Percentiles rank a stretch among this genome's conserved stretches.
Conservation (phyloP, 2,888 invertebrate species). For the Hylaea fasciaria region DNA sequence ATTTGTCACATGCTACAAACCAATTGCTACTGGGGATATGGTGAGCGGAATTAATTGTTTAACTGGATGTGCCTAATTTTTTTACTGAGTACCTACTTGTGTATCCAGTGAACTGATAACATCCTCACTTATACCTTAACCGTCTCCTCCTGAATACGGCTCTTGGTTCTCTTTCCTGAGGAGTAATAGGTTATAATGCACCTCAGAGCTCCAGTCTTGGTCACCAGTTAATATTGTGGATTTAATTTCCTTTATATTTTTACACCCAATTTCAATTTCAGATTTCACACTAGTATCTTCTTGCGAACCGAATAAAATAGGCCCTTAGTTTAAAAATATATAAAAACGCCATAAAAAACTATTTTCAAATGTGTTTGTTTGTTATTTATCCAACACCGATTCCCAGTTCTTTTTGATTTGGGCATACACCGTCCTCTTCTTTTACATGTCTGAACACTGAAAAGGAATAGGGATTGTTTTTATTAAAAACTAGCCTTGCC, state of each 20-base stretch:
- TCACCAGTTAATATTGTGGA: too few relatives aligned
- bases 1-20: background rate
- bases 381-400: conserved; percentile 52
- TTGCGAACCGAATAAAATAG: background rate
- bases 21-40: background rate
- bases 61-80: too few relatives aligned
- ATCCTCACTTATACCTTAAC: too few relatives aligned
- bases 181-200: too few relatives aligned
- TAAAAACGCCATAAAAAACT: background rate
- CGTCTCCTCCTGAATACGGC: too few relatives aligned
- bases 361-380: background rate
- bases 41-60: background rate
- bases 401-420: conserved; percentile 64
- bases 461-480: conserved; percentile 30
- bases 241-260: too few relatives aligned
- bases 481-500: too few relatives aligned
- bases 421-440: conserved; percentile 73
- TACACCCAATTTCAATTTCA: background rate
- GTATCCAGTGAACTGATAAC: too few relatives aligned
- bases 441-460: conserved; percentile 78
- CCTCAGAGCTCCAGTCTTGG: too few relatives aligned
- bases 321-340: background rate
- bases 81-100: too few relatives aligned
- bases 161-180: too few relatives aligned
- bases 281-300: background rate